Evolutionary conservation across 2,888 invertebrate genomes (phyloP).

Genomic region (Aproaerema taeniolella): DNA sequence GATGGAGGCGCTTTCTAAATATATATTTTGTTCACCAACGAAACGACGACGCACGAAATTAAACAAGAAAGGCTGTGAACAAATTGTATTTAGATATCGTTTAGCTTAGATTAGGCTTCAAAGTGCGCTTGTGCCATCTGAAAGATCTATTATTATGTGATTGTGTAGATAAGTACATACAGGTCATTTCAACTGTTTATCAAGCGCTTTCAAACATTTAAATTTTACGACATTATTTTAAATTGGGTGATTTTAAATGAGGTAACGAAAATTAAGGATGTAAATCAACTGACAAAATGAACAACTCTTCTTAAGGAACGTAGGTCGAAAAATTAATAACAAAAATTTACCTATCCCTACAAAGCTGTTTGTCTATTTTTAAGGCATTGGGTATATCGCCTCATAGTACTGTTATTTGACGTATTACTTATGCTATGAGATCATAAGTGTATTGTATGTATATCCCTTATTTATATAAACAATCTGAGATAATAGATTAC

Average conservation of each 20-base stretch:
- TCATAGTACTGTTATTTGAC: not conserved
- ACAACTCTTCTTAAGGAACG: not conserved
- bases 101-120: constrained; percentile 25
- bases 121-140: constrained; percentile 38
- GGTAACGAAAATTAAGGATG: constrained; percentile 5
- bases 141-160: constrained; percentile 33
- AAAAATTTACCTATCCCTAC: no score
- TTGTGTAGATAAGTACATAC: no score
- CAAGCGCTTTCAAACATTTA: no score
- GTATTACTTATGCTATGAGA: not conserved
- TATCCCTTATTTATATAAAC: constrained; percentile 16
- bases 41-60: constrained; percentile 26
- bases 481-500: constrained; percentile 46
- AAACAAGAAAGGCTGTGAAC: constrained; percentile 54
- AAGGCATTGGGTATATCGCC: no score
- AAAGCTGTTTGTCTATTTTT: no score
- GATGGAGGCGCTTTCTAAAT: constrained; percentile 22
- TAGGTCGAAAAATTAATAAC: not conserved
- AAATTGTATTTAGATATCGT: constrained; percentile 30
- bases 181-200: no score
- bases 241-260: not conserved
- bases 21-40: constrained; percentile 32
- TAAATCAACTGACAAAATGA: not conserved
- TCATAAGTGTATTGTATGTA: constrained; percentile 13
- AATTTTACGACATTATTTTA: not conserved